Base-by-base conservation (phyloP, 2,797 vertebrate species). In the Coregonus ussuriensis region DNA sequence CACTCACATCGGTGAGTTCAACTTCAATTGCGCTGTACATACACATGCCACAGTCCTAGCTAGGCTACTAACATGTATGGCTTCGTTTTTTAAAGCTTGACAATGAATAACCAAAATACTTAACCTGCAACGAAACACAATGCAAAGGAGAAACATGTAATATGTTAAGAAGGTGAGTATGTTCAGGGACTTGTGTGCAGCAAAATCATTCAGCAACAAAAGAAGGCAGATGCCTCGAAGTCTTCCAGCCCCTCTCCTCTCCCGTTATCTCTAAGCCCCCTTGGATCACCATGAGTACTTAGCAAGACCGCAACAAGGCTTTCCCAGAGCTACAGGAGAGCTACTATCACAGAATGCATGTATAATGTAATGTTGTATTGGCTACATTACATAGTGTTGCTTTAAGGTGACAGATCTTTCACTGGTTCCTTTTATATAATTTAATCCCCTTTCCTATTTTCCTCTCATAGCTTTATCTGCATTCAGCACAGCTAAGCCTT, bases 161-260 rank as follows among this genome's bases (percentile, higher is more conserved):
- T 65, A 11, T 11, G 62, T 65, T 47, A 47, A 65, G 79, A 88
- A 90, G 91, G 89, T 92, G 84, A 92, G 81, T 74, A 69, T 88
- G 84, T 87, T 89, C 71, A 59, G 88, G 87, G 88, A 91, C 84
- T 91, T 91, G 93, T 91, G 91, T 93, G 92, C 92, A 82, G 82
- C 73, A 67, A 35, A 87, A 85, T 88, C 90, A 93, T 92, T 90
- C 91, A 74, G 52, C 81, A 89, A 92, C 90, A 93, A 92, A 93
- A 85, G 81, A 86, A 83, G 84, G 79, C 84, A 89, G 88, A 92
- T 91, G 85, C 84, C 80, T 71, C 79, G 85, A 81, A 78, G 73
- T 79, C 83, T 74, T 41, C 9, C 71, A 68, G 80, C 66, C 79
- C 66, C 77, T 11, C 52, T 71, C 85, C 77, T 84, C 78, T 85